These are phyloP conservation scores for Callipepla squamata DNA, from an alignment of 2,113 vertebrate genomes.

Conservation along the genomic window DNA sequence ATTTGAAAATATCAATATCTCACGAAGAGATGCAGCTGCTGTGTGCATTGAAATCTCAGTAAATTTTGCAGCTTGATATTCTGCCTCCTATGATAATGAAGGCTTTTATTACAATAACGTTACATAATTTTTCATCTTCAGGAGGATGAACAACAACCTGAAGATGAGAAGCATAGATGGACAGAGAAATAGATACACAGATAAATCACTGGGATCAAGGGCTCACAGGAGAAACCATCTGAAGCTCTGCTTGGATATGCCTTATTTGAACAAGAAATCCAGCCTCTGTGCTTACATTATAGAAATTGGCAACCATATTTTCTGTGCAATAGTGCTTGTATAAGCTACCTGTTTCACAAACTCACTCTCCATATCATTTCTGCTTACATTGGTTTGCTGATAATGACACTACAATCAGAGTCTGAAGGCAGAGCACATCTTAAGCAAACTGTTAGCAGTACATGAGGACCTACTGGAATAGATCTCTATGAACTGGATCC, in stretches of 20 bases:
- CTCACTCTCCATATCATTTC: neutral
- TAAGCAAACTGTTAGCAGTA: neutral
- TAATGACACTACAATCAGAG: neutral
- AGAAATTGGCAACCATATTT: neutral
- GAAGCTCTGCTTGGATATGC: neutral
- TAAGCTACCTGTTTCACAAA: neutral
- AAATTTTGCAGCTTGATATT: neutral
- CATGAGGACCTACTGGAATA: neutral
- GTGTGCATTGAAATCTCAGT: neutral
- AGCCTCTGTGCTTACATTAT: neutral
- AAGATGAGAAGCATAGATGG: neutral
- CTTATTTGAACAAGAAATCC: neutral
- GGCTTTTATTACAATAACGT: neutral
- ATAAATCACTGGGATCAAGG: neutral
- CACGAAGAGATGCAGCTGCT: neutral
- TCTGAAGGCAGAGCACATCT: neutral
- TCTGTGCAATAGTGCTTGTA: neutral
- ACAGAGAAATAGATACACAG: neutral
- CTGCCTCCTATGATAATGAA: neutral
- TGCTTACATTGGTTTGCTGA: neutral
- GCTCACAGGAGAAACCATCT: neutral
- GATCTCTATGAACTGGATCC: neutral
- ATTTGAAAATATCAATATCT: neutral
- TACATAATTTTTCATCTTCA: neutral
- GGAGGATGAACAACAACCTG: neutral